Evolutionary conservation across 2,888 invertebrate species (phyloP), one percentile per base, ranked within the genome.

Genomic region (Apamea epomidion): DNA sequence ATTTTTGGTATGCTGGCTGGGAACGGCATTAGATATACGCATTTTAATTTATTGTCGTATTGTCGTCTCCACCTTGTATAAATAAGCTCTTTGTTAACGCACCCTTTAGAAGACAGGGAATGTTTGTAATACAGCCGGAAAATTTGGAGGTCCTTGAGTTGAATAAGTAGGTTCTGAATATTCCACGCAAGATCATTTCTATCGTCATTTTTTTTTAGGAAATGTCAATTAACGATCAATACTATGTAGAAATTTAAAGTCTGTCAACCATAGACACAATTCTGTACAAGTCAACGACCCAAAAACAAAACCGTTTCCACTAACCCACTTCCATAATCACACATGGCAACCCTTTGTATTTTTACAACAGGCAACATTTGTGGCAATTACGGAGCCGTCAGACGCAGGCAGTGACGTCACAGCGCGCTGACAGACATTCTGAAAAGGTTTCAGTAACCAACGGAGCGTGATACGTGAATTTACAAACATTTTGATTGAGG

Each of bases 301-400:
- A 60, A 48, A 84, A 72, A 70, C 87, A 68, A 64, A 72, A 65
- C 78, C 71, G 62, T 54, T 37, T n/a, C 8, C n/a, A 73, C 80
- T 81, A 81, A 84, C 85, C 81, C 62, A 81, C 69, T 84, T 80
- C 48, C 77, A 75, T 84, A 76, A 75, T 73, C 75, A 87, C 76
- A 84, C 48, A 87, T 81, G 65, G 69, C 65, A 85, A 58, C 71
- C 77, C 81, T 78, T 87, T 85, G 85, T 87, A 85, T 86, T 87
- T 87, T 87, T 87, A 70, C 54, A 74, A 64, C 82, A 74, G 74
- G 85, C 79, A 87, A 88, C 88, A 89, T 89, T 90, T 85, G 86
- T 85, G 79, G 86, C 90, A 90, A 91, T 91, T 91, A 89, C 88
- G 78, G 60, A 76, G 84, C 87, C 79, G 91, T 90, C 91, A 90